Evolutionary conservation across 2,888 invertebrate genomes (phyloP), one percentile per base, ranked within the genome.

Genomic region (Drosophila pullipes): DNA sequence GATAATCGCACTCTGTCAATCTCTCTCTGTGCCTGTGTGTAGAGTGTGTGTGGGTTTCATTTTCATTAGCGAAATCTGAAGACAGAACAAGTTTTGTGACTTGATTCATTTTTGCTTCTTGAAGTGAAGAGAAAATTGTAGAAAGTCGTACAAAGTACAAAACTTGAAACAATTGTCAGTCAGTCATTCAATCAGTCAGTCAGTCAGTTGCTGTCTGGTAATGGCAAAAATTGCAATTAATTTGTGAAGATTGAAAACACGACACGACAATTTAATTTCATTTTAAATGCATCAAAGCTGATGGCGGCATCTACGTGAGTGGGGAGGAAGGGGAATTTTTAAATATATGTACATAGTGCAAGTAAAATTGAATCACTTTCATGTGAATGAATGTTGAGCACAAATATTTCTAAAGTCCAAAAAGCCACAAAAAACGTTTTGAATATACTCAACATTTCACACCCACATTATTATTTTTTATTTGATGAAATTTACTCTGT

Each of bases 81-180:
- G 44, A 70, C 66, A 83, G 83, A 83, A 83, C 83, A 83, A 82
- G 82, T 82, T 82, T 79, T 55, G 44, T 47, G 62, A 49, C 59
- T 63, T 70, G 55, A 62, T 76, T 71, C 57, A 49, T 62, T 64
- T 65, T 31, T 73, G 74, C 77, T 77, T 81, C 76, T 82, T 55
- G 47, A 73, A 81, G 81, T 83, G 80, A 83, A 80, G 82, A 82
- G 83, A 83, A 83, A 83, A 83, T 76, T 74, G 52, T 82, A 83
- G 83, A 83, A 83, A 83, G 83, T 78, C 77, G 52, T n/a, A n/a
- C n/a, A n/a, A 78, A 74, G 74, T 76, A 81, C 78, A 81, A 78
- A 76, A 72, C 76, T 67, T 69, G 76, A 83, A 82, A 84, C 84
- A 83, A 83, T 83, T 84, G 83, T 73, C 82, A 65, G 63, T n/a